Conservation (phyloP, 1,140 invertebrate species). For the Pygmarrhopalites habei region DNA sequence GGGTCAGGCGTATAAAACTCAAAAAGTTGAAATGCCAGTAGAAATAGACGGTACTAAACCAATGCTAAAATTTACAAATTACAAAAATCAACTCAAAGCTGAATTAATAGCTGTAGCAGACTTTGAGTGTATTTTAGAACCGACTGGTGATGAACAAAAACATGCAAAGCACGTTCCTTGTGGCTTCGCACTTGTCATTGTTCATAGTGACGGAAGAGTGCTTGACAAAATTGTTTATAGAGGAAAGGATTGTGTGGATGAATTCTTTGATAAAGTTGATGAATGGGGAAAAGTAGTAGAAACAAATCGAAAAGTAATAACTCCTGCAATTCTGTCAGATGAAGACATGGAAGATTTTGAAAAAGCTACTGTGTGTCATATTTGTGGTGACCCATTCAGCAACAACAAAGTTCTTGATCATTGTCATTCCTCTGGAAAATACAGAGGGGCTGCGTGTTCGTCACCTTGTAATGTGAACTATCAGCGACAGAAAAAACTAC, state of each 20-base stretch:
- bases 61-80: conserved; percentile 9
- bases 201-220: conserved; percentile 1
- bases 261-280: neutral
- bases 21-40: conserved; percentile 7
- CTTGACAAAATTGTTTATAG: neutral
- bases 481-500: neutral
- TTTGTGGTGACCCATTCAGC: conserved; percentile 1
- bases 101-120: conserved; percentile 5
- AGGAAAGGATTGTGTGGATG: conserved; percentile 7
- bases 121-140: neutral
- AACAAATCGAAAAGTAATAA: neutral
- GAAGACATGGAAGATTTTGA: neutral
- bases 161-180: conserved; percentile 2
- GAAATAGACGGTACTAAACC: neutral
- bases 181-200: neutral
- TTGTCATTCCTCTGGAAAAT: conserved; percentile 4
- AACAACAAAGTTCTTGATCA: conserved; percentile 5
- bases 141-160: neutral
- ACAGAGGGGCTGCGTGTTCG: neutral
- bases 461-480: conserved; percentile 3
- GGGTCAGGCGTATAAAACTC: neutral
- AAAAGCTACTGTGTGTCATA: neutral
- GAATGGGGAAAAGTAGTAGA: neutral
- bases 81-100: conserved; percentile 5
- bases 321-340: neutral